A percentile compares a stretch with the other conserved stretches of the same genome.
Conservation (phyloP, 2,113 vertebrate species). For the Rhadina sibilatrix region DNA sequence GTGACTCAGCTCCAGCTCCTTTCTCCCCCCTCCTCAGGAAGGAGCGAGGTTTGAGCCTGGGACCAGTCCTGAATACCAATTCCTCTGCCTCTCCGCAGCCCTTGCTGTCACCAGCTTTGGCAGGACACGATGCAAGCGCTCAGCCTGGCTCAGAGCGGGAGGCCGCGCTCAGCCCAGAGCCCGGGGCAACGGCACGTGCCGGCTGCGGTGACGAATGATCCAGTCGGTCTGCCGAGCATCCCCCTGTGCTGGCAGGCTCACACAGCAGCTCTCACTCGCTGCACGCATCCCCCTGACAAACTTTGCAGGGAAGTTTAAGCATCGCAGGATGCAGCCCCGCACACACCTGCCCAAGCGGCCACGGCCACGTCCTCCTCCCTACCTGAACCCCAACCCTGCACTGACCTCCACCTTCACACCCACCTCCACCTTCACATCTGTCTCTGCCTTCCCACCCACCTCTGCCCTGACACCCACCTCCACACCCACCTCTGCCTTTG, state of each 20-base stretch:
- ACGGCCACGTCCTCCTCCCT: neutral
- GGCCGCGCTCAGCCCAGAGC: neutral
- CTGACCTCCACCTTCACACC: neutral
- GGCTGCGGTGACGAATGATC: rapidly evolving
- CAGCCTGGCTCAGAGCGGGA: neutral
- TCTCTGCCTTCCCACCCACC: neutral
- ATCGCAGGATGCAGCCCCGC: neutral
- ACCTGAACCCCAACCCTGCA: neutral
- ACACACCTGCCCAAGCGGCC: neutral
- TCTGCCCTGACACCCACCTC: neutral
- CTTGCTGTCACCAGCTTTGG: neutral
- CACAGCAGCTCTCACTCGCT: rapidly evolving
- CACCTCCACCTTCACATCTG: neutral
- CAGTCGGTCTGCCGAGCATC: rapidly evolving
- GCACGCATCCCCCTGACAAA: neutral
- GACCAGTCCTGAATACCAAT: slow-evolving; percentile 13
- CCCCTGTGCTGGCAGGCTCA: neutral
- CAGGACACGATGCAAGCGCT: neutral
- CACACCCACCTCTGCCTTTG: neutral
- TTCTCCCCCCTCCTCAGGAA: neutral
- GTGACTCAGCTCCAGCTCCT: neutral
- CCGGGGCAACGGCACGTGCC: neutral
- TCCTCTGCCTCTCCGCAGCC: neutral
- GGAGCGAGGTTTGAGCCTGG: neutral
- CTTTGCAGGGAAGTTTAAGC: neutral